These are phyloP conservation scores for Coptotermes formosanus DNA, from an alignment of 1,140 invertebrate genomes.

Conservation along the genomic window DNA sequence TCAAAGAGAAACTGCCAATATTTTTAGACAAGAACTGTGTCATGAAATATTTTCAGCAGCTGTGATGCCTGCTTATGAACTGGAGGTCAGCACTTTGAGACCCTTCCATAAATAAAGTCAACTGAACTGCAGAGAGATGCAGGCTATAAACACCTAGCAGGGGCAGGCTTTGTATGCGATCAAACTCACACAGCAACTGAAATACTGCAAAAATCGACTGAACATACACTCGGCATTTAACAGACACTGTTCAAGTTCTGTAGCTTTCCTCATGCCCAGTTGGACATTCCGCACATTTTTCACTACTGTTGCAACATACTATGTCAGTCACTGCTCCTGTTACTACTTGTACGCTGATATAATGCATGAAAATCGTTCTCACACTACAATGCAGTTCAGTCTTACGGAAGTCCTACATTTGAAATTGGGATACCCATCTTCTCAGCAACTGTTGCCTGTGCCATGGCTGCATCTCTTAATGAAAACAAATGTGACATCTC, in stretches of 20 bases:
- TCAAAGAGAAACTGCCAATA: no score
- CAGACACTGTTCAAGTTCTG: not conserved
- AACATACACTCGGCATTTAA: no score
- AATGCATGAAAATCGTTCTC: not conserved
- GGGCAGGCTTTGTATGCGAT: no score
- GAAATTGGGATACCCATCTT: constrained; percentile 60
- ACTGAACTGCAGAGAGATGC: no score
- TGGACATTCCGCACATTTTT: not conserved
- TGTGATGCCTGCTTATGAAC: no score
- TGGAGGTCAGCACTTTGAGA: no score
- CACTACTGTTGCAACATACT: not conserved
- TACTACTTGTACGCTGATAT: not conserved
- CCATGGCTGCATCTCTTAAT: constrained; percentile 79
- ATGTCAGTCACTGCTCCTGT: not conserved
- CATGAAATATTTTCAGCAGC: no score
- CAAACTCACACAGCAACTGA: no score
- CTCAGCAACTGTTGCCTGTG: constrained; percentile 77
- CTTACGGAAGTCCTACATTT: not conserved
- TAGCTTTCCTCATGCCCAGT: not conserved
- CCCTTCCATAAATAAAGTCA: no score
- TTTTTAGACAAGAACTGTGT: no score
- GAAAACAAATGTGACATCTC: constrained; percentile 88
- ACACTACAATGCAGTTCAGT: not conserved
- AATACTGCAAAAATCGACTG: no score
- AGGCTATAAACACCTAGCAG: no score